phyloP scores from a whole-genome alignment of 2,113 vertebrate genomes.

The Paradoxurus hermaphroditus region DNA sequence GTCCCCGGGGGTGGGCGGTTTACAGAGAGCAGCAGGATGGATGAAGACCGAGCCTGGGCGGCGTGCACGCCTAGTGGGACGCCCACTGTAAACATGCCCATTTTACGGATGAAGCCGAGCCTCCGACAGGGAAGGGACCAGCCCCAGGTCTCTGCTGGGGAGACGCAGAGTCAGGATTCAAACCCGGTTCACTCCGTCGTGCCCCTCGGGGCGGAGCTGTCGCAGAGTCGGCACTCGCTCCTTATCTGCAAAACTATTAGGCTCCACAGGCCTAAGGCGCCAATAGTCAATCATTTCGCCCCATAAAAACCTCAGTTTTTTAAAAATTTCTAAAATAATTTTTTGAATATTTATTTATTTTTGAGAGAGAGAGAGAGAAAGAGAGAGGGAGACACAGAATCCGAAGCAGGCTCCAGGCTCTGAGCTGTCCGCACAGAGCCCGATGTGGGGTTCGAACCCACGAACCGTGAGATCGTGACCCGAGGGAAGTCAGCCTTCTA shows the following conservation, averaged over 20 bases:
- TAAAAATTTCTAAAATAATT: no score
- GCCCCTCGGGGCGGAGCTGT: background rate
- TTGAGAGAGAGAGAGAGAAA: no score
- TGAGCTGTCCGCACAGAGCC: no score
- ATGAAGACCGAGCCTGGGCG: no score
- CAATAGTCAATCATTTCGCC: accelerated
- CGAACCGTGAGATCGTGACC: no score
- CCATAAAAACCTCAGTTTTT: accelerated
- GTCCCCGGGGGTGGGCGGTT: no score
- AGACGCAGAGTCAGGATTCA: background rate
- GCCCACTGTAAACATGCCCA: background rate
- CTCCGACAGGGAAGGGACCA: background rate
- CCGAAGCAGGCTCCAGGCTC: no score
- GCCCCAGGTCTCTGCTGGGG: background rate
- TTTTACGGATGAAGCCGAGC: background rate
- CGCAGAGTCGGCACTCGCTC: background rate
- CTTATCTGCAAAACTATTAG: background rate
- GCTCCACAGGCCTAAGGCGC: background rate
- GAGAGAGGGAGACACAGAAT: no score
- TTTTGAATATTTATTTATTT: no score
- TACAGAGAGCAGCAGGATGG: no score
- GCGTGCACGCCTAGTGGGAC: accelerated
- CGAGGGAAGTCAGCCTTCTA: no score
- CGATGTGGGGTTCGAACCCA: no score
- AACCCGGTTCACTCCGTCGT: background rate